Conservation (phyloP, 2,888 invertebrate species). For the Zeuzera pyrina region DNA sequence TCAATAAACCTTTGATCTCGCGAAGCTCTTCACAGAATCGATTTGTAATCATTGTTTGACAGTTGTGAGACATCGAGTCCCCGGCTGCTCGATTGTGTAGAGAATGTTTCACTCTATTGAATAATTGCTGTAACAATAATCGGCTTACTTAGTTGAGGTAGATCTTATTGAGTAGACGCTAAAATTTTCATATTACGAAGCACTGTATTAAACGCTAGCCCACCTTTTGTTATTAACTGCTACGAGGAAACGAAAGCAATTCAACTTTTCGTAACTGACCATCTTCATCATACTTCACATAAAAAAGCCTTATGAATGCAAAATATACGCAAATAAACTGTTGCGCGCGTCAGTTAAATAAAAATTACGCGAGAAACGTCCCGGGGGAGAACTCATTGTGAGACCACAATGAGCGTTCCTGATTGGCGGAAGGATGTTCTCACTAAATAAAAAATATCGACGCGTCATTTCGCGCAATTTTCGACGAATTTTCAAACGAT, state of each 20-base stretch:
- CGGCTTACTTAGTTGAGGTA: no score
- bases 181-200: no score
- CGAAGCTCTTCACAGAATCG: slow-evolving; percentile 38
- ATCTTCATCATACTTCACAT: no score
- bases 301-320: no score
- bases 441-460: slow-evolving; percentile 73
- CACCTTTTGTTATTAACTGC: no score
- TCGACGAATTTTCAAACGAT: slow-evolving; percentile 72
- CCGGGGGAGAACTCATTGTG: slow-evolving; percentile 60
- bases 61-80: slow-evolving; percentile 35
- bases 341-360: slow-evolving; percentile 61
- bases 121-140: no score
- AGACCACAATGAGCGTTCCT: slow-evolving; percentile 62
- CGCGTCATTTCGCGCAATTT: slow-evolving; percentile 71
- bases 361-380: slow-evolving; percentile 59
- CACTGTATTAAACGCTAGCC: no score
- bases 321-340: slow-evolving; percentile 33
- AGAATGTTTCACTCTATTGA: no score
- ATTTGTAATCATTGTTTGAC: slow-evolving; percentile 56
- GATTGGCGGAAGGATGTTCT: slow-evolving; percentile 73
- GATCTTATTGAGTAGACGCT: no score
- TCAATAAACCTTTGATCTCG: slow-evolving; percentile 54
- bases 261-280: no score
- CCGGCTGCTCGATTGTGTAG: no score
- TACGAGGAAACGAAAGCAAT: no score